Evolutionary conservation across 2,113 vertebrate species (phyloP).

Genomic region (Fulica atra): DNA sequence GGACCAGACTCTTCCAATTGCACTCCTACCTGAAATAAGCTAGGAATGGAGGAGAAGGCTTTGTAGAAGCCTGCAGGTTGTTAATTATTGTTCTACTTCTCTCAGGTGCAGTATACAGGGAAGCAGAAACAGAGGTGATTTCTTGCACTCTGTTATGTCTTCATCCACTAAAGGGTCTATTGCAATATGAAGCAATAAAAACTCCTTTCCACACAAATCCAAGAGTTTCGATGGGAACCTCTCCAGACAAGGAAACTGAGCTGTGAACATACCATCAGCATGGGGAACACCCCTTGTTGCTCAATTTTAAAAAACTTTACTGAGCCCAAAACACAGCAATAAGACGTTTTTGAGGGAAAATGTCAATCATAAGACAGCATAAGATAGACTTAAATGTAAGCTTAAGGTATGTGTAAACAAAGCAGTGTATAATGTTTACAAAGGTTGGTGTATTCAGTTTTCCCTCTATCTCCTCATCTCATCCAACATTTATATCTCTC

Average conservation of each 20-base stretch:
- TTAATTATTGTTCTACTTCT: neutral
- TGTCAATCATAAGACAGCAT: neutral
- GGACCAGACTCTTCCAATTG: neutral
- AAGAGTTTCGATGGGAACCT: neutral
- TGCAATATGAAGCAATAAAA: neutral
- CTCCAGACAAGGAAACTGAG: neutral
- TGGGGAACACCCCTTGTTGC: neutral
- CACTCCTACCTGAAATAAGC: neutral
- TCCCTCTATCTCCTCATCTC: neutral
- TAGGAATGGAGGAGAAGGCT: neutral
- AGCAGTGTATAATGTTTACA: neutral
- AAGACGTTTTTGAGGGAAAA: neutral
- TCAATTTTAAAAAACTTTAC: neutral
- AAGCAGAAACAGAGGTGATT: neutral
- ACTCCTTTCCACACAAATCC: neutral
- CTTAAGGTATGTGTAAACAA: neutral
- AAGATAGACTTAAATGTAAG: slow-evolving; percentile 10
- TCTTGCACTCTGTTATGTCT: neutral
- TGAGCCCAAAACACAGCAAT: neutral
- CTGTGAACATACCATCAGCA: neutral
- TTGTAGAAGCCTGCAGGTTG: neutral
- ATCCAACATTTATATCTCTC: neutral
- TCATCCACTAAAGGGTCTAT: neutral
- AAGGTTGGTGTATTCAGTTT: neutral
- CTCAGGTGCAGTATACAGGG: neutral